phyloP scores from a whole-genome alignment of 1,140 invertebrate genomes.

The Calephelis virginiensis region DNA sequence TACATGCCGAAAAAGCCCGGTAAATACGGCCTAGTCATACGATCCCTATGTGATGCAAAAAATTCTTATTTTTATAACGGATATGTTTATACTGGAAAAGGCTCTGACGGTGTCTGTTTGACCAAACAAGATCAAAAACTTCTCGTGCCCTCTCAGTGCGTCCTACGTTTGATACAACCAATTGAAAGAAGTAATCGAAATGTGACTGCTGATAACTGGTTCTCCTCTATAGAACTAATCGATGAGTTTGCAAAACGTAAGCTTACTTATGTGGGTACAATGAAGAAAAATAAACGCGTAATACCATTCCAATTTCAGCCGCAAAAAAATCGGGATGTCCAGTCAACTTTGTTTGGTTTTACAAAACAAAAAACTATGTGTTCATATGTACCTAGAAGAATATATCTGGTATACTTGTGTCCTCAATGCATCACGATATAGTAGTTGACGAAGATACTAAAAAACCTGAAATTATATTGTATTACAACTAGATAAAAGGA shows the following conservation, averaged over 20 bases:
- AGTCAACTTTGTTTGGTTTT: slow-evolving; percentile 45
- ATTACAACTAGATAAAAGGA: slow-evolving; percentile 65
- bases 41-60: slow-evolving; percentile 29
- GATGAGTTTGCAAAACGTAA: slow-evolving; percentile 29
- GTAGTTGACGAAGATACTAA: slow-evolving; percentile 26
- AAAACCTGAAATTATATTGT: no score
- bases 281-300: slow-evolving; percentile 51
- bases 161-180: slow-evolving; percentile 33
- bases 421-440: slow-evolving; percentile 42
- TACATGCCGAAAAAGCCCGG: slow-evolving; percentile 33
- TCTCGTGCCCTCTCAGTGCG: slow-evolving; percentile 36
- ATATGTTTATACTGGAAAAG: slow-evolving; percentile 35
- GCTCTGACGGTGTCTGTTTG: slow-evolving; percentile 27
- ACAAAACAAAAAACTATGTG: slow-evolving; percentile 40
- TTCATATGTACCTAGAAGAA: slow-evolving; percentile 34
- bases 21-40: slow-evolving; percentile 27
- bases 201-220: slow-evolving; percentile 38
- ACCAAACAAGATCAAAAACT: slow-evolving; percentile 32
- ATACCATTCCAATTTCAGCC: slow-evolving; percentile 47
- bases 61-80: slow-evolving; percentile 34
- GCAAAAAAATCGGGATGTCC: slow-evolving; percentile 35
- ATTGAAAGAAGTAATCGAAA: slow-evolving; percentile 33
- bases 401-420: slow-evolving; percentile 44
- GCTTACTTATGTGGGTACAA: slow-evolving; percentile 46
- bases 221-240: neutral